A percentile compares a stretch with the other conserved stretches of the same genome.
phyloP scores from a whole-genome alignment of 1,140 invertebrate species.

The Mercenaria mercenaria region DNA sequence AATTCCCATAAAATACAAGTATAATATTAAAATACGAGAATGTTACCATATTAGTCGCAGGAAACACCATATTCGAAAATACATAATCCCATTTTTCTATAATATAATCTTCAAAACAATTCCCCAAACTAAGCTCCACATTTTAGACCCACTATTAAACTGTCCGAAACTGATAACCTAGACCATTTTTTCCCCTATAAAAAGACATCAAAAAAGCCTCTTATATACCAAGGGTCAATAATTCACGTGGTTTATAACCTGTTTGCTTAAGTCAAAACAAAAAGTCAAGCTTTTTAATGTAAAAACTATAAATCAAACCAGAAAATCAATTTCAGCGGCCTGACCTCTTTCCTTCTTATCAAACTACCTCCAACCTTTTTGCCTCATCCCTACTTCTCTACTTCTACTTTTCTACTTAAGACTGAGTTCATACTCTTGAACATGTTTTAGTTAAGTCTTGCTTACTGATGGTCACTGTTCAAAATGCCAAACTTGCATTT shows the following conservation, averaged over 20 bases:
- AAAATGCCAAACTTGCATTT: too few species aligned
- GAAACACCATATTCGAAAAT: too few species aligned
- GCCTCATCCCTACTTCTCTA: neutral
- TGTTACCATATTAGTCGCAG: too few species aligned
- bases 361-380: neutral
- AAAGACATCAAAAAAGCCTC: conserved; percentile 20
- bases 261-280: conserved; percentile 43
- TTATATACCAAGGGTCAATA: conserved; percentile 33
- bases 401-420: neutral
- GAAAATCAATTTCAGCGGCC: conserved; percentile 40
- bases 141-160: neutral
- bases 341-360: conserved; percentile 17
- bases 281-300: conserved; percentile 47
- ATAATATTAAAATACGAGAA: too few species aligned
- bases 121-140: neutral
- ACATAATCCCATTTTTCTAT: too few species aligned
- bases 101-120: neutral
- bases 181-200: neutral
- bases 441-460: too few species aligned
- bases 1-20: too few species aligned
- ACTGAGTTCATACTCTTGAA: too few species aligned
- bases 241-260: conserved; percentile 45
- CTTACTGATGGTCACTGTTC: too few species aligned
- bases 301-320: conserved; percentile 31
- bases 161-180: neutral